These are phyloP conservation scores for Romanogobio albipinnatus DNA, from an alignment of 2,113 vertebrate species.

Conservation along the genomic window DNA sequence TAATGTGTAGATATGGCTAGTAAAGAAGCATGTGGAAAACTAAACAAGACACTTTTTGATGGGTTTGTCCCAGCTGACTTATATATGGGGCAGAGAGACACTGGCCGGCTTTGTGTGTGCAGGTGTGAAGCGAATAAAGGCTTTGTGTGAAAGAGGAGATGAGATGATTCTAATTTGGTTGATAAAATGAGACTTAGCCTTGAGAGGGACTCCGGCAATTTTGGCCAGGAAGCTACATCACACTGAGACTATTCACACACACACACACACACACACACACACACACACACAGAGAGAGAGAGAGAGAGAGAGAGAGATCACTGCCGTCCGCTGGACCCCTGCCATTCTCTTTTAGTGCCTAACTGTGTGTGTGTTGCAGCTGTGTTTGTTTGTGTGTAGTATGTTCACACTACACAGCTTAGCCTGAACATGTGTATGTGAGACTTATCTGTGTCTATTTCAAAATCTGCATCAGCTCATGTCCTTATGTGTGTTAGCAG, in stretches of 20 bases:
- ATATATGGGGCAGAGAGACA: not conserved
- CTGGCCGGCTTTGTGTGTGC: slow-evolving; percentile 44
- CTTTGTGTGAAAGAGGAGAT: slow-evolving; percentile 59
- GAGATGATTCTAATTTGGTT: slow-evolving; percentile 76
- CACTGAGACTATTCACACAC: slow-evolving; percentile 62
- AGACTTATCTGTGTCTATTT: slow-evolving; percentile 41
- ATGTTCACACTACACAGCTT: slow-evolving; percentile 41
- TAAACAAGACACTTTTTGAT: slow-evolving; percentile 7
- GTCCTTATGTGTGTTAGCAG: slow-evolving; percentile 52
- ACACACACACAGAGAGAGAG: not conserved
- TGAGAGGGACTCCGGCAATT: slow-evolving; percentile 68
- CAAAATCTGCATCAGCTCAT: slow-evolving; percentile 68
- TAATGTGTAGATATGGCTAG: not conserved
- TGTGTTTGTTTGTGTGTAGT: slow-evolving; percentile 34
- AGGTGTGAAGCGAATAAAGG: slow-evolving; percentile 56
- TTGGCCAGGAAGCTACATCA: slow-evolving; percentile 54
- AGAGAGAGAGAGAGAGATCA: slow-evolving; percentile 5
- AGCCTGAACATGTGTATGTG: slow-evolving; percentile 33
- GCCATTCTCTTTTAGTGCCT: slow-evolving; percentile 53
- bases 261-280: slow-evolving; percentile 30
- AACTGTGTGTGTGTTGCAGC: slow-evolving; percentile 39
- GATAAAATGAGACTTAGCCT: slow-evolving; percentile 76
- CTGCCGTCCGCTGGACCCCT: slow-evolving; percentile 56
- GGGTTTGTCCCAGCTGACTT: slow-evolving; percentile 37
- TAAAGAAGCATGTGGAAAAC: not conserved